Evolutionary conservation across 1,140 invertebrate genomes (phyloP), one percentile per base, ranked within the genome.

Genomic region (Drosophila pallidifrons): DNA sequence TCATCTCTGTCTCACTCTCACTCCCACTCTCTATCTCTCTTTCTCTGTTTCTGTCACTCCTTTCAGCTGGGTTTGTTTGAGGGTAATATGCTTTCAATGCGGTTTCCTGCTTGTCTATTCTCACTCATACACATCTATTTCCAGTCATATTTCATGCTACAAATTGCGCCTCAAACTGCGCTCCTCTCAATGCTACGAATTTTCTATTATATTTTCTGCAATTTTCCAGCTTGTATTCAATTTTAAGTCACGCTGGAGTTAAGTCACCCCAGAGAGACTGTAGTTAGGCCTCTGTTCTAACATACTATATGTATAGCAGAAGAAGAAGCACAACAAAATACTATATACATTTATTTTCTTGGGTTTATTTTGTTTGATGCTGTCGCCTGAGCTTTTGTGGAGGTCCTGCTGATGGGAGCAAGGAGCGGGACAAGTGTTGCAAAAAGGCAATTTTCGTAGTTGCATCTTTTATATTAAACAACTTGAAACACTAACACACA

Each of bases 381-480:
- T 75, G 45, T 63, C 35, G 28, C 25, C 38, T 51, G 57, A 69
- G 55, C 49, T 54, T 38, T 64, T 63, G 49, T 6, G 35, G 55
- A 51, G 58, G 51, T 41, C 15, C 11, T 16, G 20, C 20, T 25
- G 20, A 25, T 4, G 7, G 3, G 7, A 4, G 25, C 30, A 13
- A 15, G 4, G 6, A 11, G 46, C 47, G 25, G 28, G 30, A 67
- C 63, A 63, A 78, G 60, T 41, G 38, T 52, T 54, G 75, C 75
- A 79, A 86, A 75, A 86, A 87, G 82, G 82, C 82, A 86, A 86
- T 86, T 86, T 67, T 74, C 51, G 49, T 65, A 77, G 51, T 65
- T 83, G 77, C 80, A 88, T 77, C 73, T 77, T 88, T 73, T 73
- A 82, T 76, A 77, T 63, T 75, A 67, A 65, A 77, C 70, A 82